Percentiles rank a stretch among this genome's conserved stretches.
phyloP scores from a whole-genome alignment of 2,113 vertebrate genomes.

The Zosterops pallidus region DNA sequence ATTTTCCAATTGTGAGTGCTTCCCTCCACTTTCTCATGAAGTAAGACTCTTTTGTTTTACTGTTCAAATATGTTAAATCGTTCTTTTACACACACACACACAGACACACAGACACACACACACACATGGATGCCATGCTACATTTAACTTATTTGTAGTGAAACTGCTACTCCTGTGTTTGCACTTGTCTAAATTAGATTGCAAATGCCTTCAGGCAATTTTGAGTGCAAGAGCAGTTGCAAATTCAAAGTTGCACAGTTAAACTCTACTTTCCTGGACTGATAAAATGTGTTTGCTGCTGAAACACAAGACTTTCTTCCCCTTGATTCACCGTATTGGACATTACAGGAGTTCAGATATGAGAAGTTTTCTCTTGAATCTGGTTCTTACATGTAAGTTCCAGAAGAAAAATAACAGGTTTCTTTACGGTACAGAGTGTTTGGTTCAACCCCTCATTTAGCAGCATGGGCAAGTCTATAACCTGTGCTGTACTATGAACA shows the following conservation, averaged over 20 bases:
- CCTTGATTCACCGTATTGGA: neutral
- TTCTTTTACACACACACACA: neutral
- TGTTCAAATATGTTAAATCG: neutral
- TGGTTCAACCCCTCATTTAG: neutral
- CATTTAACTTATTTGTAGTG: neutral
- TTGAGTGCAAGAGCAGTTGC: neutral
- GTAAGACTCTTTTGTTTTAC: neutral
- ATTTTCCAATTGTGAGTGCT: neutral
- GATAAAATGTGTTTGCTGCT: neutral
- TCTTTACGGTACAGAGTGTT: neutral
- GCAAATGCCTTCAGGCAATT: neutral
- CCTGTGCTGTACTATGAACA: neutral
- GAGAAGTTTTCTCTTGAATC: neutral
- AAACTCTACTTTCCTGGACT: neutral
- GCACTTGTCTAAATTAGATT: neutral
- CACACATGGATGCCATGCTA: accelerated
- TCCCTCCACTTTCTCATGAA: neutral
- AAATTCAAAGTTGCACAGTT: neutral
- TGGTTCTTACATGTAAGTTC: neutral
- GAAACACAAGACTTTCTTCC: neutral
- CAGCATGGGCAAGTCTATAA: neutral
- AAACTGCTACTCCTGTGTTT: neutral
- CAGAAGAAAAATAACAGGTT: neutral
- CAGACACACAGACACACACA: too few relatives aligned
- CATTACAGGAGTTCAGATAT: neutral